phyloP scores from a whole-genome alignment of 2,113 vertebrate genomes.

The Lontra canadensis region DNA sequence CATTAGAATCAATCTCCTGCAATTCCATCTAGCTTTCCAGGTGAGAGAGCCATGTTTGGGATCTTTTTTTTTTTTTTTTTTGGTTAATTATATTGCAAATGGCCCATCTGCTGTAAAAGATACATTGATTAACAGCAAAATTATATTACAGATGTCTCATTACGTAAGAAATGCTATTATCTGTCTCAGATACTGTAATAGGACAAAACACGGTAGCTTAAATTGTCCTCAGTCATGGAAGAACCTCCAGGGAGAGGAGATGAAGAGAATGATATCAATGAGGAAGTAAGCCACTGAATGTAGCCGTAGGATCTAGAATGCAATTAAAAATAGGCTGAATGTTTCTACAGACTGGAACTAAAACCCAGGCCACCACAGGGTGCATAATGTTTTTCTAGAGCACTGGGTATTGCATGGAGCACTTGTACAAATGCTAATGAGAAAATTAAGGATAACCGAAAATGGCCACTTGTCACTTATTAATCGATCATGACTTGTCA shows the following conservation, averaged over 20 bases:
- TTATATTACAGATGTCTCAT: conserved; percentile 23
- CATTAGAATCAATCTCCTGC: neutral
- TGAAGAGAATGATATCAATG: neutral
- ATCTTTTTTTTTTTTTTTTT: neutral
- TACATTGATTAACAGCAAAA: conserved; percentile 42
- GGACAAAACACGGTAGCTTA: neutral
- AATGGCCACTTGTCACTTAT: neutral
- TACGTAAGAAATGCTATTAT: conserved; percentile 30
- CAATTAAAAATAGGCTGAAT: conserved; percentile 19
- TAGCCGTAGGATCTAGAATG: neutral
- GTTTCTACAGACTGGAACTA: conserved; percentile 22
- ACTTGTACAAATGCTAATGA: neutral
- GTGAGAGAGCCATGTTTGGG: neutral
- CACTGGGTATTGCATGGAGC: too few relatives aligned
- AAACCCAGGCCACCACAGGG: neutral
- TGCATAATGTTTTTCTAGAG: neutral
- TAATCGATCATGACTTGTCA: neutral
- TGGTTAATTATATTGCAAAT: conserved; percentile 23
- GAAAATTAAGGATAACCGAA: neutral
- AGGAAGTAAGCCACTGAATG: neutral
- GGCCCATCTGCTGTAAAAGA: conserved; percentile 33
- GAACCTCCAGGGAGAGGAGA: neutral
- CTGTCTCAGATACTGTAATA: conserved; percentile 9
- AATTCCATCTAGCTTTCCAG: neutral
- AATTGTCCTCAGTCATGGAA: neutral